A percentile compares a stretch with the other conserved stretches of the same genome.
Conservation (phyloP, 2,797 vertebrate species). For the Premnoplex brunnescens region DNA sequence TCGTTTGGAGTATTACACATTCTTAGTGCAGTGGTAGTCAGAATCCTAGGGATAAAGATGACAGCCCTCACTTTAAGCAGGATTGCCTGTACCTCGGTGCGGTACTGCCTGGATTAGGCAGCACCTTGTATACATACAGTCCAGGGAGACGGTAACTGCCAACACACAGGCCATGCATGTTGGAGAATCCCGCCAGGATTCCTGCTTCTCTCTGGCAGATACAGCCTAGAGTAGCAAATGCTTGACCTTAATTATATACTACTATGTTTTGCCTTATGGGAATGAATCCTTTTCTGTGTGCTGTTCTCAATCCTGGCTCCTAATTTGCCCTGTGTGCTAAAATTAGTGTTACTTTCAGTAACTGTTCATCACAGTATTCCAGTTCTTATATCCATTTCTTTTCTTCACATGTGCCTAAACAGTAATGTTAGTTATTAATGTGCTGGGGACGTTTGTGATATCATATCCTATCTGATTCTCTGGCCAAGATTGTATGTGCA, state of each 20-base stretch:
- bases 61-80: constrained; percentile 10
- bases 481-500: not conserved
- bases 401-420: not conserved
- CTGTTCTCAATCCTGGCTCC: constrained; percentile 1
- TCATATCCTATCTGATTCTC: not conserved
- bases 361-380: not conserved
- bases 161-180: not conserved
- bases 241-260: constrained; percentile 30
- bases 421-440: not conserved
- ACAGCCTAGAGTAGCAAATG: constrained; percentile 30
- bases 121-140: not conserved
- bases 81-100: not conserved
- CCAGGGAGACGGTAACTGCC: not conserved
- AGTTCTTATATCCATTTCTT: not conserved
- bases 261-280: constrained; percentile 22
- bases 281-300: not conserved
- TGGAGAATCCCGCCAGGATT: not conserved
- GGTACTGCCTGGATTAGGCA: not conserved
- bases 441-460: not conserved
- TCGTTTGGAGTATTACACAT: not conserved
- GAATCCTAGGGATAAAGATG: constrained; percentile 24
- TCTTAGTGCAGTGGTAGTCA: not conserved
- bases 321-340: not conserved
- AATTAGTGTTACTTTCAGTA: not conserved
- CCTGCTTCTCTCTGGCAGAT: constrained; percentile 29